Percentiles rank a stretch among this genome's conserved stretches.
These are phyloP conservation scores for Dipus sagitta DNA, from an alignment of 2,797 vertebrate genomes.

Conservation along the genomic window DNA sequence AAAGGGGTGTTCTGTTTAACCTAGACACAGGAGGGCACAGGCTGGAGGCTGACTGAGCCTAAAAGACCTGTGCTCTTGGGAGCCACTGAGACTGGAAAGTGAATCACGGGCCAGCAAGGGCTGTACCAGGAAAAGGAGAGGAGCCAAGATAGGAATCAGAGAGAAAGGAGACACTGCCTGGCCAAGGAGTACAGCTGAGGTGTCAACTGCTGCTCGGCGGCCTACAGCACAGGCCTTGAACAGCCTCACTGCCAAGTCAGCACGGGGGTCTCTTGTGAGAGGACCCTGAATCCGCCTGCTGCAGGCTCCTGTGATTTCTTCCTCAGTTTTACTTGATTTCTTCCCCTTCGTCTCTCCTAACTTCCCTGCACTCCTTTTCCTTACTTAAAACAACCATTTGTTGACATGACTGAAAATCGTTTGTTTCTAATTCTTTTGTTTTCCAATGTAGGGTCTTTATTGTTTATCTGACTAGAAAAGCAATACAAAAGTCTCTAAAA, in stretches of 20 bases:
- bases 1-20: neutral
- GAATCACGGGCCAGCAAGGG: neutral
- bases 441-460: neutral
- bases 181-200: no score
- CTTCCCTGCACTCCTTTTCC: neutral
- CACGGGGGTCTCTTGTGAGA: neutral
- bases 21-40: no score
- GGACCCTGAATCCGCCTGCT: accelerated
- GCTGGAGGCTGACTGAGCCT: accelerated
- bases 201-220: neutral
- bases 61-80: neutral
- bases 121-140: neutral
- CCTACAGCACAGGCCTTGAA: no score
- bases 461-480: conserved; percentile 6
- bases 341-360: neutral
- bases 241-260: neutral
- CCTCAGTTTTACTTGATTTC: neutral
- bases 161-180: neutral
- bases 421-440: neutral
- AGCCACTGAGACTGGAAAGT: neutral
- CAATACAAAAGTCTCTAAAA: neutral
- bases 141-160: neutral
- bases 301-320: neutral
- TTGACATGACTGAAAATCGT: neutral
- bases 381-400: neutral